Conservation (phyloP, 2,113 vertebrate species). For the Tachysurus fulvidraco region DNA sequence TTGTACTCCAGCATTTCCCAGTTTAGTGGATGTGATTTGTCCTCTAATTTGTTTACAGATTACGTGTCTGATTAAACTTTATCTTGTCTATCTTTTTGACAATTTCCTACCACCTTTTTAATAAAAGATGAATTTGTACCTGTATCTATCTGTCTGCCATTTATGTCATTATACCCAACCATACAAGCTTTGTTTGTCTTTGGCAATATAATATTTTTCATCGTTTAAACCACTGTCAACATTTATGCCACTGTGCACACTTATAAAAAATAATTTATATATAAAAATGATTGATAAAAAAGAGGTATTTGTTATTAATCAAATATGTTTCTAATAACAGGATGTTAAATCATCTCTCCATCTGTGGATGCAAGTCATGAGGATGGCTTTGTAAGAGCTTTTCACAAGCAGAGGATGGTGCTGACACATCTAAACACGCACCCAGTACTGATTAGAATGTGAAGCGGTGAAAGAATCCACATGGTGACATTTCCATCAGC, state of each 20-base stretch:
- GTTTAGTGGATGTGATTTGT: neutral
- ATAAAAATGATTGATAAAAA: neutral
- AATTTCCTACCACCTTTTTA: neutral
- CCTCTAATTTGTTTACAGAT: neutral
- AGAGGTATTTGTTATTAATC: neutral
- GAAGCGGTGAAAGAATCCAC: constrained; percentile 37
- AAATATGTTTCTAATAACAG: neutral
- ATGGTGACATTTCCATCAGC: constrained; percentile 42
- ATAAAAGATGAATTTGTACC: neutral
- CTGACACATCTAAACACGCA: constrained; percentile 30
- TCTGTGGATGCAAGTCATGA: neutral
- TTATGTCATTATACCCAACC: neutral
- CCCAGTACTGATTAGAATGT: constrained; percentile 41
- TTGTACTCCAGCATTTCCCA: neutral
- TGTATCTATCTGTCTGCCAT: neutral
- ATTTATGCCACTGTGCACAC: neutral
- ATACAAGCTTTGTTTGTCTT: neutral
- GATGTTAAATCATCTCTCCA: neutral
- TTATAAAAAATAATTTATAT: neutral
- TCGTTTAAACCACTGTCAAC: neutral
- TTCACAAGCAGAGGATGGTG: constrained; percentile 31
- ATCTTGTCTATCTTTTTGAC: neutral
- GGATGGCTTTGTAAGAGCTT: neutral
- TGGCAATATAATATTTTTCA: neutral
- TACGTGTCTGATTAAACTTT: neutral